Base-by-base conservation (phyloP, 2,888 invertebrate genomes). In the Ellobium chinense region DNA sequence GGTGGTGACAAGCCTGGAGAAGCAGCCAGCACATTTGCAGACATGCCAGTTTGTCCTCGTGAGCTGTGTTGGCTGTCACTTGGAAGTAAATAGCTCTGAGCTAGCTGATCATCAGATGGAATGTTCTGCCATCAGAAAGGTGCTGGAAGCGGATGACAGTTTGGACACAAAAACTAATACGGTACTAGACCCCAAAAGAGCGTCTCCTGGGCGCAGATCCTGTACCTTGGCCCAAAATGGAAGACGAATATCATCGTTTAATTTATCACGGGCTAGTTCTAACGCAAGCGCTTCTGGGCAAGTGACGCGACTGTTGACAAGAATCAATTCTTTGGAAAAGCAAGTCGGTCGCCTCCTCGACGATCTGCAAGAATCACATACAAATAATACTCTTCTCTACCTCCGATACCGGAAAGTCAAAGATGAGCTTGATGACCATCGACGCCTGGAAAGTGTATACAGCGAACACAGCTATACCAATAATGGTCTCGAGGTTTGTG, bases 61-160 rank as follows among this genome's bases (percentile, higher is more conserved):
- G 5, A 75, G 87, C n/a, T 92, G 92, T 83, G 90, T 88, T 0
- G 91, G 91, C 0, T 92, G 92, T 82, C 84, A 80, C 27, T 73
- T 78, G 31, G 84, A 82, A 3, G 87, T 92, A 5, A 87, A 85
- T 76, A 82, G 88, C 34, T 83, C 84, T 27, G 87, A 90, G 56
- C 85, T 92, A 27, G 86, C 90, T 0, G 81, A 85, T 1, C 92
- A 92, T 79, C 91, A 91, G 75, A 86, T 90, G 60, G 72, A 84
- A 21, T 92, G 92, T 76, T 85, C 87, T n/a, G 90, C 86, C 14
- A 89, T 91, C 27, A 94, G 95, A 94, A 93, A 95, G 93, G 93
- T 87, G 0, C 72, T 89, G 27, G 69, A 80, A 12, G 88, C 87
- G 27, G 88, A 88, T 12, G 85, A 86, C 0, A 56, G 12, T 9